Percentiles rank a stretch among this genome's conserved stretches.
phyloP scores from a whole-genome alignment of 2,888 invertebrate genomes.

The Hymenopus coronatus region DNA sequence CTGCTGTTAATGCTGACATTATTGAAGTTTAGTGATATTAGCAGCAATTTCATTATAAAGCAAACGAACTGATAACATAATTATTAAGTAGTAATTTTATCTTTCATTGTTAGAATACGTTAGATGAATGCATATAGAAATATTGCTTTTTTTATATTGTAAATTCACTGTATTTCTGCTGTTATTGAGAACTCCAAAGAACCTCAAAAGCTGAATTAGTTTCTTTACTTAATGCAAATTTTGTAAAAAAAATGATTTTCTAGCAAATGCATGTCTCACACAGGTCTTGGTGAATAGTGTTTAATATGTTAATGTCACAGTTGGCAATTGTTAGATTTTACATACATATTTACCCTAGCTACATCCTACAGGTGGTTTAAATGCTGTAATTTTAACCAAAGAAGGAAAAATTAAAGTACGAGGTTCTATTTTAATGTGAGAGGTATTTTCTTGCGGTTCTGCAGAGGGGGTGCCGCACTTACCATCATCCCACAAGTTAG shows the following conservation, averaged over 20 bases:
- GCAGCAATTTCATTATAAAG: too few species aligned
- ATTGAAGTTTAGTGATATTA: too few species aligned
- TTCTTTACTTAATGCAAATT: neutral
- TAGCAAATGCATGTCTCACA: neutral
- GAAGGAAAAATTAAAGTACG: neutral
- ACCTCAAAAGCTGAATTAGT: neutral
- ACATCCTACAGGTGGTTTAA: neutral
- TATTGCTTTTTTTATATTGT: neutral
- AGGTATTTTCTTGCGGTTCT: neutral
- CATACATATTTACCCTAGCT: neutral
- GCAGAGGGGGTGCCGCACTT: conserved; percentile 51
- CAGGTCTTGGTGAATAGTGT: neutral
- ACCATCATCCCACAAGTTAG: conserved; percentile 99
- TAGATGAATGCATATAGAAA: neutral
- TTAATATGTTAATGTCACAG: too few species aligned
- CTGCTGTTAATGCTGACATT: neutral
- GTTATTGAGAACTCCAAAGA: neutral
- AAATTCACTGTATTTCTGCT: neutral
- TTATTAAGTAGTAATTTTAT: neutral
- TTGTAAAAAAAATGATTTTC: neutral
- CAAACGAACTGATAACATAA: too few species aligned
- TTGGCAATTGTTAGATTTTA: neutral
- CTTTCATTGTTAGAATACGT: neutral
- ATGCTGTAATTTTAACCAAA: neutral
- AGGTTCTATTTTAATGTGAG: neutral